Evolutionary conservation across 2,888 invertebrate genomes (phyloP).

Genomic region (Anagyrus pseudococci): DNA sequence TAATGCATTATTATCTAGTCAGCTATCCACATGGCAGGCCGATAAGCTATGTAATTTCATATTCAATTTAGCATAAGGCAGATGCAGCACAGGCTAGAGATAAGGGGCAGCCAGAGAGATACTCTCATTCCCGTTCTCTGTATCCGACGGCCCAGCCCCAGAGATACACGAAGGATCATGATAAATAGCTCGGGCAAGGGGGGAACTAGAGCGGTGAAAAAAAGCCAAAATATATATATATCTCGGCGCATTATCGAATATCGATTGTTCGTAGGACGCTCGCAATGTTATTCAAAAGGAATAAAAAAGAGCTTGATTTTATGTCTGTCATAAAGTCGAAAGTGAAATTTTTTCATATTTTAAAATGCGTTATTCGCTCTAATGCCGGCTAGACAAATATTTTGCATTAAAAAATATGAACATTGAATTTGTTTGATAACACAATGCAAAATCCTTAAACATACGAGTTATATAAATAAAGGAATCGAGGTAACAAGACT

Average conservation of each 20-base stretch:
- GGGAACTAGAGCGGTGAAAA: slow-evolving; percentile 9
- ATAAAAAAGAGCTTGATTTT: slow-evolving; percentile 2
- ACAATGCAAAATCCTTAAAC: no score
- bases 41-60: slow-evolving; percentile 62
- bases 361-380: no score
- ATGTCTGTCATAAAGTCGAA: not conserved
- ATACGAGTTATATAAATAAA: no score
- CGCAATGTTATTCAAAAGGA: not conserved
- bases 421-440: no score
- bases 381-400: no score
- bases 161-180: slow-evolving; percentile 41
- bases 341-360: no score
- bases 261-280: slow-evolving; percentile 23
- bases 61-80: slow-evolving; percentile 61
- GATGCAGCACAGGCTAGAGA: slow-evolving; percentile 49
- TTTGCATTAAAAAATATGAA: no score
- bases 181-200: slow-evolving; percentile 46
- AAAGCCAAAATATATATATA: slow-evolving; percentile 20
- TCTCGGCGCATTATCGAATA: slow-evolving; percentile 26
- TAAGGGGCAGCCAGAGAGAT: slow-evolving; percentile 52
- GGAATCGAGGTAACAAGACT: no score
- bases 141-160: slow-evolving; percentile 43
- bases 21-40: slow-evolving; percentile 42
- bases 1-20: slow-evolving; percentile 40
- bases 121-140: slow-evolving; percentile 40